Evolutionary conservation across 2,888 invertebrate species (phyloP).

Genomic region (Rhagonycha lutea): DNA sequence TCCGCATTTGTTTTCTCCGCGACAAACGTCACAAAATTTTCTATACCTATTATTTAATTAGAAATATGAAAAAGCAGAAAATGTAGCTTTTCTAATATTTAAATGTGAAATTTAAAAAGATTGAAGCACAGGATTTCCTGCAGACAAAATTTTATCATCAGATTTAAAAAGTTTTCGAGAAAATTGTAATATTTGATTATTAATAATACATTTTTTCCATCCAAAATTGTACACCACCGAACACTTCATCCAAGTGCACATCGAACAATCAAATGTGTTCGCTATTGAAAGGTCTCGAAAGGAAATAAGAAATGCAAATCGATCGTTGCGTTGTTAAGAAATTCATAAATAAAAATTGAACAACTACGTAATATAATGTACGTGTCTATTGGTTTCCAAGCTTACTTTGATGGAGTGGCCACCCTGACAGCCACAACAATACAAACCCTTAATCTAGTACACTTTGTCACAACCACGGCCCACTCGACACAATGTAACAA

Average conservation of each 20-base stretch:
- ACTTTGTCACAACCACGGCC: constrained; percentile 51
- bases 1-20: too few species aligned
- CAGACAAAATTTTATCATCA: background rate
- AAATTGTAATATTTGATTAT: background rate
- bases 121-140: too few species aligned
- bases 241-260: background rate
- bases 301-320: background rate
- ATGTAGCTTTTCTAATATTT: too few species aligned
- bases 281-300: background rate
- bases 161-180: background rate
- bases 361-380: constrained; percentile 26
- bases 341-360: constrained; percentile 18
- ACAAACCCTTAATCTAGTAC: constrained; percentile 49
- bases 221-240: background rate
- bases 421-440: constrained; percentile 49
- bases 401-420: constrained; percentile 51
- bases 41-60: too few species aligned
- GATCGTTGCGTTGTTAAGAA: constrained; percentile 23
- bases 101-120: too few species aligned
- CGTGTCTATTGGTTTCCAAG: constrained; percentile 39
- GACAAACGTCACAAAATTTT: too few species aligned
- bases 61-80: too few species aligned
- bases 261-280: background rate
- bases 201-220: background rate
- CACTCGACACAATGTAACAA: constrained; percentile 35